Base-by-base conservation (phyloP, 2,113 vertebrate genomes). In the Apistogramma diplotaenia region DNA sequence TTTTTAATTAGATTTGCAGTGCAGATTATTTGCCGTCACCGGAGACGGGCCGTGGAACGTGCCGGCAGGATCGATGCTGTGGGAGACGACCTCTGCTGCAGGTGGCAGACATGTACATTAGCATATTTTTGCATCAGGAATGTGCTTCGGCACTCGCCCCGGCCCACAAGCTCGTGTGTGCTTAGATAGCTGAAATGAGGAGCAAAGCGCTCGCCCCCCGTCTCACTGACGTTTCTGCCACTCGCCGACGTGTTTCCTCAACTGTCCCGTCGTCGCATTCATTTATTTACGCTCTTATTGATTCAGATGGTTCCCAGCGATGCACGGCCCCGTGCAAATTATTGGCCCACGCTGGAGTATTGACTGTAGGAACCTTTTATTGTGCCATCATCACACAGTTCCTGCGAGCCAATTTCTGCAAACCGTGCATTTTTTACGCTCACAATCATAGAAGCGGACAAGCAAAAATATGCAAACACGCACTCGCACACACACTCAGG, bases 391-490 rank as follows among this genome's bases (percentile, higher is more conserved):
- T 88, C 87, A 82, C 83, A 59, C 61, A 57, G 74, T 81, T 81
- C 83, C 78, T 31, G 54, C 16, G 1, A 83, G 76, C 46, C 57
- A 2, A 7, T 84, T 91, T 85, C 83, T 93, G 91, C 91, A 84
- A 88, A 84, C 60, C 0, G 67, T 59, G 88, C 91, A 76, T 85
- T 91, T 93, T 87, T 85, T 82, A 75, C 62, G 75, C 79, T 74
- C 89, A 82, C 89, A 76, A 82, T 88, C 87, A 89, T 83, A 87
- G 83, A 91, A 77, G 86, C 87, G 78, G 83, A 91, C 89, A 85
- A 80, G 85, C 76, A 86, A 73, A 87, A 85, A 72, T 84, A 87
- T 82, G 57, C 76, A 72, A 79, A 72, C 58, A 71, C 54, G 58
- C 35, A 83, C 21, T 72, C 27, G 19, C 57, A 18, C 55, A 4